Evolutionary conservation across 1,140 invertebrate genomes (phyloP), one percentile per base, ranked within the genome.

Genomic region (Drosophila orosa): DNA sequence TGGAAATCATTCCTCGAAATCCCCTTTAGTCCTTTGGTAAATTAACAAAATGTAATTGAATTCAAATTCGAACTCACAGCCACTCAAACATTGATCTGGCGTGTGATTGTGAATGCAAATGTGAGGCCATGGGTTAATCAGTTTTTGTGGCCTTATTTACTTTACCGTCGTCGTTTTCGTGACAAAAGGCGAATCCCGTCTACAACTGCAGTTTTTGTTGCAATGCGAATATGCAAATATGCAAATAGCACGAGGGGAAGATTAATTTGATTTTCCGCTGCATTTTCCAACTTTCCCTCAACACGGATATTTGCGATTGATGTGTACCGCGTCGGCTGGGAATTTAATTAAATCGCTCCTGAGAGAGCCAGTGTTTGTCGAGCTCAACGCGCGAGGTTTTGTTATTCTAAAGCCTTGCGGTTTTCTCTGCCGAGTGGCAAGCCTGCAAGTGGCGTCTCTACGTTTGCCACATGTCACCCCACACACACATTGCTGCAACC

Each of bases 181-280:
- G 67, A 68, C 67, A 71, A 69, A 69, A 57, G 42, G 65, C 40
- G 39, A 57, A 68, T 65, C 65, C 60, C 9, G 25, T 19, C 3
- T 19, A n/a, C n/a, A n/a, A n/a, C n/a, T n/a, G n/a, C 44, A 12
- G 31, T 25, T 15, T 29, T 12, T 29, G 25, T 47, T 60, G 35
- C 24, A 68, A 74, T 74, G 62, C 67, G 29, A 52, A 86, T 66
- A 67, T 39, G 57, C 35, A 80, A 52, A 86, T 66, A 67, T 39
- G 57, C 35, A 80, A 76, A 63, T 57, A 81, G 57, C 31, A 50
- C 40, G 48, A 50, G 63, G 52, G 31, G 48, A 60, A 78, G 80
- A 79, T 69, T 79, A 76, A 86, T 86, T 75, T 77, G 59, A 87
- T 72, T 82, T 82, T 73, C 54, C 62, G 50, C 47, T 66, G 69